phyloP scores from a whole-genome alignment of 2,113 vertebrate genomes.

The Erythrocercus mccallii region DNA sequence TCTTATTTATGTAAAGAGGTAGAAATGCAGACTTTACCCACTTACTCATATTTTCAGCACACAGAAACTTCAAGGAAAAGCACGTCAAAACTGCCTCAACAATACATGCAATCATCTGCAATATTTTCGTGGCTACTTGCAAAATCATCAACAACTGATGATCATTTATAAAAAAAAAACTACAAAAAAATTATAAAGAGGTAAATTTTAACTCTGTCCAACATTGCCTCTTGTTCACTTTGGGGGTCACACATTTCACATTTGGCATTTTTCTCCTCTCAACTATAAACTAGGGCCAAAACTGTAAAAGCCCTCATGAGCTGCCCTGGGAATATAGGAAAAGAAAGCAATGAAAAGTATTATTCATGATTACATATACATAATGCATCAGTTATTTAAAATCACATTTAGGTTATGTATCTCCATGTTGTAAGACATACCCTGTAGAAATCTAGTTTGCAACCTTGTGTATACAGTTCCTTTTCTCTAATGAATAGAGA shows the following conservation, averaged over 20 bases:
- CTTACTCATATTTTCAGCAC: not conserved
- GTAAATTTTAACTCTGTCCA: not conserved
- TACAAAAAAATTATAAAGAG: not conserved
- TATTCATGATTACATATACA: not conserved
- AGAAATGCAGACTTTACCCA: not conserved
- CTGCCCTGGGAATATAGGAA: not conserved
- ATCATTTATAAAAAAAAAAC: not conserved
- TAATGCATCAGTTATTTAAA: not conserved
- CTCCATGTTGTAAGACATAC: not conserved
- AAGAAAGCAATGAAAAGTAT: not conserved
- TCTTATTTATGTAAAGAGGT: not conserved
- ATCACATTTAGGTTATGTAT: not conserved
- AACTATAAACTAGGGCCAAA: not conserved
- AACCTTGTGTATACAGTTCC: not conserved
- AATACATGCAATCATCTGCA: not conserved
- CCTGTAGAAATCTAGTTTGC: not conserved
- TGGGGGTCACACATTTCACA: not conserved
- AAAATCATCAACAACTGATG: not conserved
- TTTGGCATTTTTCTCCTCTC: not conserved
- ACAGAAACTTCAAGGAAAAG: not conserved
- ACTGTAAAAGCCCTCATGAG: not conserved
- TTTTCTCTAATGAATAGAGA: not conserved
- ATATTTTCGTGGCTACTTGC: not conserved
- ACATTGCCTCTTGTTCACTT: not conserved
- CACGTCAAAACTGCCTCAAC: not conserved